Conservation (phyloP, 2,888 invertebrate genomes). For the Syrphus vitripennis region DNA sequence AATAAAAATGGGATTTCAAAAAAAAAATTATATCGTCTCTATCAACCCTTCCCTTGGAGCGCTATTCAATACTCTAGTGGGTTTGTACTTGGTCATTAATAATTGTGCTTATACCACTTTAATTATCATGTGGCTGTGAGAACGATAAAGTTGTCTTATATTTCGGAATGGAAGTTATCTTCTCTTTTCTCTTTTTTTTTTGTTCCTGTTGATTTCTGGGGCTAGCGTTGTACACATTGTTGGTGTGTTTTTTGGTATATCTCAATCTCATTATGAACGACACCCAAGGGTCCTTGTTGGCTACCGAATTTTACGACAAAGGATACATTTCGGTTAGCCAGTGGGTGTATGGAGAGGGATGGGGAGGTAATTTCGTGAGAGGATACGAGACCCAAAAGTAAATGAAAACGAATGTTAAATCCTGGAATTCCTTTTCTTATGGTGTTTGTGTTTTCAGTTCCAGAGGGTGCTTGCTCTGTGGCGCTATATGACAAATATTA, state of each 20-base stretch:
- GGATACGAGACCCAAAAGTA: not conserved
- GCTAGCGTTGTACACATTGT: too few species aligned
- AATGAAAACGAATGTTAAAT: conserved; percentile 11
- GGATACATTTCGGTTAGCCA: not conserved
- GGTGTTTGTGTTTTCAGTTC: not conserved
- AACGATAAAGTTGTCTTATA: conserved; percentile 54
- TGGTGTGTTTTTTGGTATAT: not conserved
- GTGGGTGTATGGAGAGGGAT: not conserved
- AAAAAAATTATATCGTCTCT: conserved; percentile 13
- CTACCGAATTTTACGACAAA: not conserved
- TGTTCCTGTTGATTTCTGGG: not conserved
- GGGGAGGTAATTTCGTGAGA: not conserved
- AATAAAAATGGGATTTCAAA: not conserved
- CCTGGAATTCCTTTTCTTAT: not conserved
- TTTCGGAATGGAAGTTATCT: conserved; percentile 7
- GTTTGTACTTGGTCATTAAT: conserved; percentile 34
- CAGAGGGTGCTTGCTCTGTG: too few species aligned
- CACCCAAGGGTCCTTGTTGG: not conserved
- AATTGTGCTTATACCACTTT: conserved; percentile 58
- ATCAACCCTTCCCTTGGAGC: not conserved
- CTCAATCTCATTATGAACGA: conserved; percentile 8
- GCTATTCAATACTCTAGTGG: not conserved
- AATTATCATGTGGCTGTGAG: conserved; percentile 57
- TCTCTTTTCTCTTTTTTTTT: not conserved
- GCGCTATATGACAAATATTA: not conserved